Evolutionary conservation across 2,113 vertebrate genomes (phyloP).

Genomic region (Oreochromis spilurus): DNA sequence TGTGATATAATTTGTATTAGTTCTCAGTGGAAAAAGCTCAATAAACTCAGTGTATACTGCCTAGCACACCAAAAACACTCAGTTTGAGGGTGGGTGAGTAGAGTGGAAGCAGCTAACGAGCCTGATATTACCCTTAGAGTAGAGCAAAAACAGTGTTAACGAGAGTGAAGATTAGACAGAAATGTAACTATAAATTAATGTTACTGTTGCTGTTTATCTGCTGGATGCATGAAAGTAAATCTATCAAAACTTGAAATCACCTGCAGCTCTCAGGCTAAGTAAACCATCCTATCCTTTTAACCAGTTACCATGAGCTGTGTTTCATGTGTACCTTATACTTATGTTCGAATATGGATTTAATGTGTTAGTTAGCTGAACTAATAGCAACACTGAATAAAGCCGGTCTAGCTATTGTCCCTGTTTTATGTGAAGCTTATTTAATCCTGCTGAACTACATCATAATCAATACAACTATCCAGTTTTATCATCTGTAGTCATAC

Average conservation of each 20-base stretch:
- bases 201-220: background rate
- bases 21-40: background rate
- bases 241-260: background rate
- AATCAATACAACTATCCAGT: too few relatives aligned
- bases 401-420: background rate
- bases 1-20: background rate
- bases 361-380: background rate
- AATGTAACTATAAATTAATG: background rate
- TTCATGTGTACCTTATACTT: background rate
- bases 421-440: background rate
- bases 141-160: background rate
- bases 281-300: fast-evolving
- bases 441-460: background rate
- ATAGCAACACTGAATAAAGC: background rate
- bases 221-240: background rate
- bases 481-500: fast-evolving
- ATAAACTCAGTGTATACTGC: background rate
- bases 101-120: background rate
- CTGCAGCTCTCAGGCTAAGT: background rate
- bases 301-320: background rate
- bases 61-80: background rate
- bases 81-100: background rate
- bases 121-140: background rate
- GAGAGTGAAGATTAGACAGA: background rate
- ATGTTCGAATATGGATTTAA: background rate